These are phyloP conservation scores for Gymnosoma rotundatum DNA, from an alignment of 2,888 invertebrate species.

Conservation along the genomic window DNA sequence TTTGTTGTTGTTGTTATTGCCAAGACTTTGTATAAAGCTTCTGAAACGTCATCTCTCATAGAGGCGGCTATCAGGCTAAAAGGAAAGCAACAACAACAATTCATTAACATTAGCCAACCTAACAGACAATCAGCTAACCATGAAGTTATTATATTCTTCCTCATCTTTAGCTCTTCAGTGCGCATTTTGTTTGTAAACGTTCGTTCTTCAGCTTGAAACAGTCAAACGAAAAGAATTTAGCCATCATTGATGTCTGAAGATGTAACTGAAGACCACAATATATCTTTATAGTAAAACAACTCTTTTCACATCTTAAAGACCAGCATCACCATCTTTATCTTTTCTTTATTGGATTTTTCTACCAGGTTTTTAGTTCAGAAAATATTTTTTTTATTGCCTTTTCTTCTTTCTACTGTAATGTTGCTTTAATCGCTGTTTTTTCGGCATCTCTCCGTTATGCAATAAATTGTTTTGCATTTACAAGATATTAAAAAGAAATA, in stretches of 20 bases:
- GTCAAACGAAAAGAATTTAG: constrained; percentile 62
- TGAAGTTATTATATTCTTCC: constrained; percentile 19
- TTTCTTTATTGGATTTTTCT: constrained; percentile 30
- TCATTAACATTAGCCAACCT: constrained; percentile 14
- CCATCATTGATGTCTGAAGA: constrained; percentile 60
- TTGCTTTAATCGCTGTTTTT: constrained; percentile 54
- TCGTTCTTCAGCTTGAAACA: constrained; percentile 8
- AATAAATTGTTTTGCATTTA: constrained; percentile 71
- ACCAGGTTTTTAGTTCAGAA: constrained; percentile 8
- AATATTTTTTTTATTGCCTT: neutral
- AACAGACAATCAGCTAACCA: constrained; percentile 1
- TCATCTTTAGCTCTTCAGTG: constrained; percentile 29
- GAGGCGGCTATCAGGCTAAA: constrained; percentile 53
- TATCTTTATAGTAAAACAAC: constrained; percentile 52
- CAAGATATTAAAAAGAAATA: constrained; percentile 70
- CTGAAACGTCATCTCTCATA: constrained; percentile 35
- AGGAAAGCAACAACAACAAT: constrained; percentile 42
- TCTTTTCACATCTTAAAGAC: constrained; percentile 41
- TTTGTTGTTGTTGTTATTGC: constrained; percentile 9
- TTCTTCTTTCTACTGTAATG: constrained; percentile 27
- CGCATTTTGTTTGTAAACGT: constrained; percentile 11
- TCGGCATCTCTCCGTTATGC: constrained; percentile 64
- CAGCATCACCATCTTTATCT: constrained; percentile 30
- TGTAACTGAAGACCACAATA: constrained; percentile 44
- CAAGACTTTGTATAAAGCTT: constrained; percentile 46